Evolutionary conservation across 2,113 vertebrate species (phyloP).

Genomic region (Daboia siamensis): DNA sequence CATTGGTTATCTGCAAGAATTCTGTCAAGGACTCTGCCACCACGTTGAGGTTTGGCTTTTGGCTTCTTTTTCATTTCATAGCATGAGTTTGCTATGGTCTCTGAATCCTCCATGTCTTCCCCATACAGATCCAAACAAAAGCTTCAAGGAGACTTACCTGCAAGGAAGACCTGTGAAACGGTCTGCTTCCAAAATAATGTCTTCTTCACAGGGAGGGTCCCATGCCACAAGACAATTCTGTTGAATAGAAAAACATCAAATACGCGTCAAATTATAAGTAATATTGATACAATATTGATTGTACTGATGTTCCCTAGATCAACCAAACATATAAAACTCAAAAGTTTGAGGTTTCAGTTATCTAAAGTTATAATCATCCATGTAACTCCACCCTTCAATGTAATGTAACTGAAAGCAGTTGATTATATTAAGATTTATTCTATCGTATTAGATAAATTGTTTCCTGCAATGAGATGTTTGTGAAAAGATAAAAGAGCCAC

Average conservation of each 20-base stretch:
- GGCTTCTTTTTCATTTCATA: not conserved
- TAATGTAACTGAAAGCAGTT: not conserved
- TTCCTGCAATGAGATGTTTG: not conserved
- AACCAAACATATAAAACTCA: not conserved
- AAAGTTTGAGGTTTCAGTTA: not conserved
- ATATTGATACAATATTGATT: not conserved
- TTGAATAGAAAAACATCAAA: constrained; percentile 37
- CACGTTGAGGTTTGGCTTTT: not conserved
- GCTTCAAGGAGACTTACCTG: constrained; percentile 56
- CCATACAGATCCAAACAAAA: not conserved
- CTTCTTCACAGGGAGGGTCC: constrained; percentile 21
- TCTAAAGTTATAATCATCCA: not conserved
- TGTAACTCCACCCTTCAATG: not conserved
- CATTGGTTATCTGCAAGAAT: not conserved
- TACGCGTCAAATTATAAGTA: not conserved
- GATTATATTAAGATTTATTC: not conserved
- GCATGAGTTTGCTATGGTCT: not conserved
- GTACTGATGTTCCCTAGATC: not conserved
- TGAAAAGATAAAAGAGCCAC: not conserved
- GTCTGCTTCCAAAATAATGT: constrained; percentile 50
- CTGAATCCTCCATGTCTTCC: not conserved
- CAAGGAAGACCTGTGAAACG: constrained; percentile 52
- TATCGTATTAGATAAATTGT: not conserved
- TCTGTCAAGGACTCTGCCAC: not conserved
- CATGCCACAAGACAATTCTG: constrained; percentile 29